Evolutionary conservation across 1,140 invertebrate genomes (phyloP).

Genomic region (Drosophila mojavensis): DNA sequence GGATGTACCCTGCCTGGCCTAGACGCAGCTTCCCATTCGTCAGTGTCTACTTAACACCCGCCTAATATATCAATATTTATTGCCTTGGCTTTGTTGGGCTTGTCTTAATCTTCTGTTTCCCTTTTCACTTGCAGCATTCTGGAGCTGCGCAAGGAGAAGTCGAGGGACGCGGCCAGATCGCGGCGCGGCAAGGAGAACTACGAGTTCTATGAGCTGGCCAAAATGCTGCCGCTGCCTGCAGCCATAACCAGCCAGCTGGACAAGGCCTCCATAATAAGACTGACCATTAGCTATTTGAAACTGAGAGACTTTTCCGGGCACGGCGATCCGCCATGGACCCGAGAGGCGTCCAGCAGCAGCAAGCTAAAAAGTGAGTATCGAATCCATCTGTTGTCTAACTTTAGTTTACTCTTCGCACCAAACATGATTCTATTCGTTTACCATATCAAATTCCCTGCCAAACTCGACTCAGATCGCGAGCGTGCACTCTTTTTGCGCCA

Average conservation of each 20-base stretch:
- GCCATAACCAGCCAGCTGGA: slow-evolving; percentile 99
- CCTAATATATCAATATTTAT: slow-evolving; percentile 48
- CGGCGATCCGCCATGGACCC: slow-evolving; percentile 97
- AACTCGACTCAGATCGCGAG: background rate
- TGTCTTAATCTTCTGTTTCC: slow-evolving; percentile 11
- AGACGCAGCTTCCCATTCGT: slow-evolving; percentile 40
- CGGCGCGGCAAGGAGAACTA: slow-evolving; percentile 98
- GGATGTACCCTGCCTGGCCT: slow-evolving; percentile 6
- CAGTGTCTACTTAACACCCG: slow-evolving; percentile 69
- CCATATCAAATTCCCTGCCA: slow-evolving; percentile 10
- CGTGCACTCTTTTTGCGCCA: background rate
- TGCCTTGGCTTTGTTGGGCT: slow-evolving; percentile 12
- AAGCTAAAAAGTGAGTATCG: slow-evolving; percentile 94
- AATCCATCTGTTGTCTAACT: too few relatives aligned
- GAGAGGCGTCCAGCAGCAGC: slow-evolving; percentile 89
- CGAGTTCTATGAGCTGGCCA: slow-evolving; percentile 99
- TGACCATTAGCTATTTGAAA: slow-evolving; percentile 98
- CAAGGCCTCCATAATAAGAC: slow-evolving; percentile 99
- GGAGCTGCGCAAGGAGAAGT: slow-evolving; percentile 98
- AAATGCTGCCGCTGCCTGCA: slow-evolving; percentile 97
- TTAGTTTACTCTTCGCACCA: too few relatives aligned
- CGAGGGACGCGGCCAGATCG: slow-evolving; percentile 96
- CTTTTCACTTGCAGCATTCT: slow-evolving; percentile 91
- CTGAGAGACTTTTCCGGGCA: slow-evolving; percentile 97
- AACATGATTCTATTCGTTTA: background rate